Percentiles rank a stretch among this genome's conserved stretches.
These are phyloP conservation scores for Argyresthia goedartella DNA, from an alignment of 2,888 invertebrate genomes.

Conservation along the genomic window DNA sequence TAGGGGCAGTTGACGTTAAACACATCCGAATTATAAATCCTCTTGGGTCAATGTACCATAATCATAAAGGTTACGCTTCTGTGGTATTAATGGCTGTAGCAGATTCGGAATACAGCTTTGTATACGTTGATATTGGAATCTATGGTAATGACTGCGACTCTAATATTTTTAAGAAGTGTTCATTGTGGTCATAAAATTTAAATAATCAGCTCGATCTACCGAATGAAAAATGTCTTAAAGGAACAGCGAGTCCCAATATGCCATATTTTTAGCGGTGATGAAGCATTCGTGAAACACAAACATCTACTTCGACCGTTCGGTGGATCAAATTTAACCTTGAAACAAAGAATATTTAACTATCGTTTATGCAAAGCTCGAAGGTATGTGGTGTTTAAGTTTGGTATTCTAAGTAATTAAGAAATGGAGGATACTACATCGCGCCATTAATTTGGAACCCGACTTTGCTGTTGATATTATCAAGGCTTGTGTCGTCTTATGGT, in stretches of 20 bases:
- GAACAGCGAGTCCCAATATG: no score
- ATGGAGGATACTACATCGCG: no score
- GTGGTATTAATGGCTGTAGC: no score
- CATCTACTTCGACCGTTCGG: background rate
- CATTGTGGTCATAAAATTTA: slow-evolving; percentile 1
- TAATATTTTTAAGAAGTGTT: background rate
- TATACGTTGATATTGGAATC: slow-evolving; percentile 12
- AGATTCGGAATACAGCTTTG: slow-evolving; percentile 10
- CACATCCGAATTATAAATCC: slow-evolving; percentile 9
- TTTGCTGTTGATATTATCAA: slow-evolving; percentile 1
- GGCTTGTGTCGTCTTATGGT: background rate
- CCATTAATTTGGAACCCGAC: no score
- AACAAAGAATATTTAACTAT: slow-evolving; percentile 7
- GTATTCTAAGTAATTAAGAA: slow-evolving; percentile 1
- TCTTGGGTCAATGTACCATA: no score
- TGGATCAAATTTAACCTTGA: background rate
- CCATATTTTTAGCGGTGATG: background rate
- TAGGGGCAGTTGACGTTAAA: background rate
- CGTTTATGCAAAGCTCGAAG: background rate
- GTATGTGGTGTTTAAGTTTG: slow-evolving; percentile 1
- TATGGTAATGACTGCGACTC: slow-evolving; percentile 6
- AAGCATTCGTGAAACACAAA: background rate
- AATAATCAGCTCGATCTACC: slow-evolving; percentile 3
- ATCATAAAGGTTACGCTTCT: no score
- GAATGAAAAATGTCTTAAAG: no score